Percentiles rank a stretch among this genome's conserved stretches.
These are phyloP conservation scores for Drosophila prolongata DNA, from an alignment of 2,888 invertebrate genomes.

Conservation along the genomic window DNA sequence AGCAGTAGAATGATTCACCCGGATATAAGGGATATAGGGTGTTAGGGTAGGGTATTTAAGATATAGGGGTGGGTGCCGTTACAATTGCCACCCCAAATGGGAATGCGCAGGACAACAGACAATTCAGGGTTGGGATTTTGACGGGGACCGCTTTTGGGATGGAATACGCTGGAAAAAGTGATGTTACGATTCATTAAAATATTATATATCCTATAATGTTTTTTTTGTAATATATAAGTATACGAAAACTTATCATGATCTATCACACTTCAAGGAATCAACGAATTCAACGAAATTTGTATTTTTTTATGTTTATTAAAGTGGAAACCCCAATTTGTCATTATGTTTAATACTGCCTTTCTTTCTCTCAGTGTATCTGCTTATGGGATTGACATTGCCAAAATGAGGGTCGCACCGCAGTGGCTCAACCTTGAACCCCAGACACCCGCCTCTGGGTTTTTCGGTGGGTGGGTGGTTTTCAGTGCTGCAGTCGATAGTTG, in stretches of 20 bases:
- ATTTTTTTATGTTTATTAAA: too few species aligned
- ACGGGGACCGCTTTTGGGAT: slow-evolving; percentile 8
- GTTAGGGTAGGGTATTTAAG: slow-evolving; percentile 14
- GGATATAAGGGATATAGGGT: slow-evolving; percentile 26
- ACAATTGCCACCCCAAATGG: slow-evolving; percentile 50
- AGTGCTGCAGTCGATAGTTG: slow-evolving; percentile 1
- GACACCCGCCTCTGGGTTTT: slow-evolving; percentile 13
- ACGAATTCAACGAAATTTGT: too few species aligned
- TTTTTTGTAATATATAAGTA: too few species aligned
- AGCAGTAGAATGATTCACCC: slow-evolving; percentile 36
- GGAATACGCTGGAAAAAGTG: slow-evolving; percentile 8
- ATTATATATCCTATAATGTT: too few species aligned
- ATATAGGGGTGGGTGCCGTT: slow-evolving; percentile 35
- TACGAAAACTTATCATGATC: too few species aligned
- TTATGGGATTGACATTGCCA: slow-evolving; percentile 35
- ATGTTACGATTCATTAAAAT: not conserved
- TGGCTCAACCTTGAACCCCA: slow-evolving; percentile 43
- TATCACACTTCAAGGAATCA: too few species aligned
- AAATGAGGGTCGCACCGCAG: slow-evolving; percentile 52
- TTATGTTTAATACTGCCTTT: not conserved
- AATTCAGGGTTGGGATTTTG: slow-evolving; percentile 17
- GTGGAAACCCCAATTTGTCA: too few species aligned
- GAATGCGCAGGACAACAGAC: slow-evolving; percentile 27
- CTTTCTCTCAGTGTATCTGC: slow-evolving; percentile 25
- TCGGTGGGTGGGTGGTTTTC: slow-evolving; percentile 42